Conservation (phyloP, 2,888 invertebrate genomes). For the Agrilus biguttatus region DNA sequence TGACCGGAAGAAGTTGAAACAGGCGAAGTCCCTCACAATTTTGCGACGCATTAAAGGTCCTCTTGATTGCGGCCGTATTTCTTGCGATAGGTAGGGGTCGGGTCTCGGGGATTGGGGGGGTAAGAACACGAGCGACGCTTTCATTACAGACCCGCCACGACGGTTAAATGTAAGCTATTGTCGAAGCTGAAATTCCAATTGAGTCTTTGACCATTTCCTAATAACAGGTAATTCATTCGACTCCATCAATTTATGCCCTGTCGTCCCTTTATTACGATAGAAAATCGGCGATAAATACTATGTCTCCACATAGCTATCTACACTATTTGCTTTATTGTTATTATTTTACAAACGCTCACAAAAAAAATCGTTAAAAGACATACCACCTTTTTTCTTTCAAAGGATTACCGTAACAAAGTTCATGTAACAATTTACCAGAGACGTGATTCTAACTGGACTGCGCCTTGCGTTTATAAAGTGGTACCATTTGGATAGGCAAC, state of each 20-base stretch:
- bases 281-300: too few relatives aligned
- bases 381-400: too few relatives aligned
- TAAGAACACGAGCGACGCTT: conserved; percentile 12
- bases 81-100: conserved; percentile 9
- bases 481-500: too few relatives aligned
- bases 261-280: too few relatives aligned
- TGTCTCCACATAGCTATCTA: too few relatives aligned
- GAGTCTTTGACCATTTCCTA: conserved; percentile 22
- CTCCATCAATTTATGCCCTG: conserved; percentile 1
- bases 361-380: too few relatives aligned
- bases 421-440: too few relatives aligned
- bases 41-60: conserved; percentile 28
- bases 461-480: too few relatives aligned
- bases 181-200: conserved; percentile 26
- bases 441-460: too few relatives aligned
- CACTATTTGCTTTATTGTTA: too few relatives aligned
- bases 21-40: conserved; percentile 27
- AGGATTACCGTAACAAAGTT: too few relatives aligned
- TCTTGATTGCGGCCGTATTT: conserved; percentile 31
- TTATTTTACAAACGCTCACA: too few relatives aligned
- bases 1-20: conserved; percentile 27
- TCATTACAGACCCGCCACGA: conserved; percentile 26
- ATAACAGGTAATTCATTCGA: conserved; percentile 24
- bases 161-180: conserved; percentile 28
- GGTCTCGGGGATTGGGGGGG: conserved; percentile 21